Evolutionary conservation across 1,140 invertebrate genomes (phyloP).

Genomic region (Maniola jurtina): DNA sequence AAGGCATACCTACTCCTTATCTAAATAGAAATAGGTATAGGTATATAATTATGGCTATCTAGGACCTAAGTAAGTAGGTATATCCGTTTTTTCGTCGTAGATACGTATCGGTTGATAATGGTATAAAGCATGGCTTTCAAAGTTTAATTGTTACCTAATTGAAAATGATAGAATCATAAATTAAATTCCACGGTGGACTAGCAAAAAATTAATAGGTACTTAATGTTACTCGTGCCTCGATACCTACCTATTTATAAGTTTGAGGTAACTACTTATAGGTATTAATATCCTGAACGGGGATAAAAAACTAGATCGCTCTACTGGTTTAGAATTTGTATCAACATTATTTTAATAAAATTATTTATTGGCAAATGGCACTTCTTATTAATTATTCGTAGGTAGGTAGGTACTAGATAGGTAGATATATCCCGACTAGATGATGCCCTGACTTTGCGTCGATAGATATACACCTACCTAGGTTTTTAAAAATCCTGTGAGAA

Average conservation of each 20-base stretch:
- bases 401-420: neutral
- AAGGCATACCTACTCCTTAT: no score
- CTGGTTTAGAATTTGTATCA: constrained; percentile 10
- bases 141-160: constrained; percentile 23
- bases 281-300: constrained; percentile 1
- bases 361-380: neutral
- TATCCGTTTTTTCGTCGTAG: neutral
- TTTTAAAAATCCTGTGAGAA: no score
- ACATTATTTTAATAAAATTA: constrained; percentile 4
- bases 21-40: no score
- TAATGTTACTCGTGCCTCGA: constrained; percentile 8
- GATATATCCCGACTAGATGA: neutral
- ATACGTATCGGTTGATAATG: constrained; percentile 9
- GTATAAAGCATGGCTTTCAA: constrained; percentile 14
- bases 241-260: constrained; percentile 14
- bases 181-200: constrained; percentile 20
- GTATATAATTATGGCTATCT: no score
- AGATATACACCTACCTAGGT: no score
- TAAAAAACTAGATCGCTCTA: constrained; percentile 5
- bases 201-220: constrained; percentile 21
- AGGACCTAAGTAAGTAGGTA: neutral
- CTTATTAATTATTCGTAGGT: neutral
- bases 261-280: neutral
- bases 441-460: no score
- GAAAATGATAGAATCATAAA: constrained; percentile 26